A percentile compares a stretch with the other conserved stretches of the same genome.
phyloP scores from a whole-genome alignment of 2,888 invertebrate species.

The Sipha maydis region DNA sequence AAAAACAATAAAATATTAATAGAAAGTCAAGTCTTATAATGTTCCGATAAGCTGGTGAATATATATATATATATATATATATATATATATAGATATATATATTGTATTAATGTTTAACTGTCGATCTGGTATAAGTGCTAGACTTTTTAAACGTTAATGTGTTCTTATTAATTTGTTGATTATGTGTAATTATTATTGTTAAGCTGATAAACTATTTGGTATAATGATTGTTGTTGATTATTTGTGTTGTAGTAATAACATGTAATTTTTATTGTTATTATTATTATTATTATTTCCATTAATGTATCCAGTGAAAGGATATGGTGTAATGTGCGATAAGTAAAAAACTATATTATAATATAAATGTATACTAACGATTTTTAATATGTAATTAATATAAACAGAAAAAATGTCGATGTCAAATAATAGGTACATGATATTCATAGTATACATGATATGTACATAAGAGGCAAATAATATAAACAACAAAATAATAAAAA shows the following conservation, averaged over 20 bases:
- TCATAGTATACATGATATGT: no score
- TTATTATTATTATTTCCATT: neutral
- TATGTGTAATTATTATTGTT: conserved; percentile 45
- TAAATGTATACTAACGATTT: no score
- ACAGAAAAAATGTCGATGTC: neutral
- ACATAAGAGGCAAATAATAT: no score
- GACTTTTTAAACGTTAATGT: conserved; percentile 14
- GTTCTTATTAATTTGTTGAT: conserved; percentile 50
- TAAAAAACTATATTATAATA: no score
- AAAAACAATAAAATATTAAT: conserved; percentile 13
- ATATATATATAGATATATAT: neutral
- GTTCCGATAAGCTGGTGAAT: neutral
- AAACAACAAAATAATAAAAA: no score
- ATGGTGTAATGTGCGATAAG: no score
- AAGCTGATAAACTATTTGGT: conserved; percentile 27
- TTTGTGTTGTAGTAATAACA: neutral
- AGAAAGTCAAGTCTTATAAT: conserved; percentile 39
- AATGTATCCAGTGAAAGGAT: no score
- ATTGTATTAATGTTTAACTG: conserved; percentile 3
- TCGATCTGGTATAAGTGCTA: conserved; percentile 3
- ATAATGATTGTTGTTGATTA: conserved; percentile 21
- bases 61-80: neutral
- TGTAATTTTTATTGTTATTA: neutral
- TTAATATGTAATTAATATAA: no score
- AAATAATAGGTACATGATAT: no score